Base-by-base conservation (phyloP, 2,797 vertebrate species). In the Malacoraja senta region DNA sequence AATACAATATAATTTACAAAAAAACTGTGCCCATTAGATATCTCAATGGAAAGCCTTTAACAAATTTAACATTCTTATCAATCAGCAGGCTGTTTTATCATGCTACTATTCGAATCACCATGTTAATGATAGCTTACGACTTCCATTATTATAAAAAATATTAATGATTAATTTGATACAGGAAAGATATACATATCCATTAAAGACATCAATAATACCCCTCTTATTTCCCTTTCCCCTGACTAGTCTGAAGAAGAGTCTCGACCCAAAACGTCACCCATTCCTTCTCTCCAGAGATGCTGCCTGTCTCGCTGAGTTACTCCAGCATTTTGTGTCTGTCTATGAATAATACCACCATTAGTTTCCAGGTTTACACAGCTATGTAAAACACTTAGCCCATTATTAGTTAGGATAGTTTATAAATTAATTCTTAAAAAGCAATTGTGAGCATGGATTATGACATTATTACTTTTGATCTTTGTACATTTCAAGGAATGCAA, bases 361-460 rank as follows among this genome's bases (percentile, higher is more conserved):
- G 63, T 35, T 88, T 63, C n/a, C 21, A 68, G 83, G 29, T 35
- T 91, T 53, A 17, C 1, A 3, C 24, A 29, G 68, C 35, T 74
- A 74, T 92, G 24, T 92, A 26, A 44, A 58, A 72, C 38, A n/a
- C 35, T 53, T 9, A 53, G 68, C 35, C 38, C 68, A 91, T 53
- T n/a, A n/a, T 26, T 76, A 76, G 38, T 29, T 92, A 2, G 6
- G 78, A 88, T 53, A 76, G 38, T 92, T 92, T 76, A 76, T 24
- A 92, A 76, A 92, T 76, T 76, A 53, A 44, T 92, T 92, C 90
- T 92, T 92, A 58, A 91, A 92, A 58, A 26, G 71, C 76, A 63
- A 92, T 68, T 53, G 35, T 29, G 71, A 74, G 21, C 63, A 53
- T 74, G 24, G 65, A 91, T 26, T 72, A n/a, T 44, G 38, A 12